Percentiles rank a stretch among this genome's conserved stretches.
Evolutionary conservation across 2,888 invertebrate species (phyloP).

Genomic region (Nowickia ferox): DNA sequence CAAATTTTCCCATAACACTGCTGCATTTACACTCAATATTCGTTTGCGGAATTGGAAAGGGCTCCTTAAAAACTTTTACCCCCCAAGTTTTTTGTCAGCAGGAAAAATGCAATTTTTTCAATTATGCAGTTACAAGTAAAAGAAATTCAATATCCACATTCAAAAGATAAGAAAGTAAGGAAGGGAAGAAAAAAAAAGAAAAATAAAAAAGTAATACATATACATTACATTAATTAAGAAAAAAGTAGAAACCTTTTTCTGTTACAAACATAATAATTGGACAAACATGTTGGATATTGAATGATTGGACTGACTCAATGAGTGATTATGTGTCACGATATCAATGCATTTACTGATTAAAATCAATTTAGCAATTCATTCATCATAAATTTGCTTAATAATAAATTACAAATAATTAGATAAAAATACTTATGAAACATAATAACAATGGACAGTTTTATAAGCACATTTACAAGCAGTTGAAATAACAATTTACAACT

Average conservation of each 20-base stretch:
- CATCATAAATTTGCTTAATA: neutral
- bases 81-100: neutral
- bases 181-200: conserved; percentile 33
- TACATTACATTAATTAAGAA: conserved; percentile 57
- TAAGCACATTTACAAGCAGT: neutral
- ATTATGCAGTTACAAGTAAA: conserved; percentile 14
- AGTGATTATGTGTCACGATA: conserved; percentile 24
- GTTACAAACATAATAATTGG: conserved; percentile 55
- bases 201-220: conserved; percentile 29
- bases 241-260: conserved; percentile 53
- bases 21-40: conserved; percentile 54
- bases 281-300: conserved; percentile 54
- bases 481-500: no score
- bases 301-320: conserved; percentile 41
- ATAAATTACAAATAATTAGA: neutral
- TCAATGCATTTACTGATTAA: neutral
- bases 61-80: conserved; percentile 54
- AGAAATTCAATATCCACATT: conserved; percentile 47
- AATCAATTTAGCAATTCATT: conserved; percentile 11
- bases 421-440: conserved; percentile 6
- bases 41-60: conserved; percentile 64
- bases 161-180: conserved; percentile 11
- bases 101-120: conserved; percentile 5
- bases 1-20: conserved; percentile 67
- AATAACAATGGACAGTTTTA: neutral